phyloP scores from a whole-genome alignment of 2,113 vertebrate species.

The Myxocyprinus asiaticus region DNA sequence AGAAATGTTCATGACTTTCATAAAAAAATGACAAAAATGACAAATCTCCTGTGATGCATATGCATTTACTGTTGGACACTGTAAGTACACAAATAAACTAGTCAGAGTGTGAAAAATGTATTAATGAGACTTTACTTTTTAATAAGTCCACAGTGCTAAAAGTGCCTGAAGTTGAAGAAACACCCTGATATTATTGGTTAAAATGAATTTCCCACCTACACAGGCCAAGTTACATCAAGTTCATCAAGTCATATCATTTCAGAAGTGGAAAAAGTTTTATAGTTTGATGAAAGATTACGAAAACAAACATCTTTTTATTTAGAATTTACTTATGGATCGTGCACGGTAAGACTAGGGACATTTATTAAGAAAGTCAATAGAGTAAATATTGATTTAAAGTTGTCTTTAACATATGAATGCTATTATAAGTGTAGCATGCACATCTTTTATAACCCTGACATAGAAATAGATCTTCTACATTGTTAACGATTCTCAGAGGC shows the following conservation, averaged over 20 bases:
- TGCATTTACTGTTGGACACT: no score
- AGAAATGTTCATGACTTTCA: no score
- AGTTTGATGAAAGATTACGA: background rate
- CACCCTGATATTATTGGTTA: background rate
- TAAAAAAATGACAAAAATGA: no score
- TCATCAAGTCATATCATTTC: background rate
- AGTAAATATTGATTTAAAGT: constrained; percentile 23
- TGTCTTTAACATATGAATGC: constrained; percentile 29
- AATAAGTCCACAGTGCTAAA: background rate
- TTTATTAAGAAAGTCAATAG: constrained; percentile 28
- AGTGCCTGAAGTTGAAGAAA: no score
- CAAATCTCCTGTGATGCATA: no score
- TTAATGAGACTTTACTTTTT: no score
- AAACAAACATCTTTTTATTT: background rate
- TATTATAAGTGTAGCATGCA: background rate
- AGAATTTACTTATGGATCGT: background rate
- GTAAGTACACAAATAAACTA: no score
- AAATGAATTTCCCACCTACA: background rate
- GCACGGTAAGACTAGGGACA: background rate
- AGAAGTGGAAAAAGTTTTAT: background rate
- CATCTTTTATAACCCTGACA: background rate
- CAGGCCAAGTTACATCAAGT: background rate
- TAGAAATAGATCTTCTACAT: background rate
- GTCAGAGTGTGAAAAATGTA: background rate
- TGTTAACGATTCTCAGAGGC: background rate